Evolutionary conservation across 2,797 vertebrate genomes (phyloP), one percentile per base, ranked within the genome.

Genomic region (Amniataba percoides): DNA sequence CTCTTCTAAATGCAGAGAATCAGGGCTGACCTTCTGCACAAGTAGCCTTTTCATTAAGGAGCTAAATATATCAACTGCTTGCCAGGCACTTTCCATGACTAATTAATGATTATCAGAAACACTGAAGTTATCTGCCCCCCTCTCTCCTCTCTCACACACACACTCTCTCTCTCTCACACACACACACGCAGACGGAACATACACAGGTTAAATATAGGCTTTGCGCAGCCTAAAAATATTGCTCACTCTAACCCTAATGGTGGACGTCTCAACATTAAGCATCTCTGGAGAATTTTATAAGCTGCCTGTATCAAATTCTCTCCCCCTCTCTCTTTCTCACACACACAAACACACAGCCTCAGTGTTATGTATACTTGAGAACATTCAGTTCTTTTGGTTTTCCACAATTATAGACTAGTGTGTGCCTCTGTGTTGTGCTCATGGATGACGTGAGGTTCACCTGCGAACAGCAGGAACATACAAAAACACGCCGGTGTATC

Each of bases 371-470:
- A 61, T 5, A 57, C 60, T 23, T 8, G 23, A 58, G 68, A 58
- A 87, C 87, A 84, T 69, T 71, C 74, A 78, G 84, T 84, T 77
- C 58, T 66, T 45, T 42, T 58, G 55, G 72, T 77, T 85, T 68
- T 56, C 72, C 71, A 76, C 69, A 86, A 88, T 90, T 84, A 87
- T 69, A 88, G 83, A 51, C 48, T 53, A 39, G 25, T n/a, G 18
- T n/a, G 18, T 25, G 71, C 21, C 12, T 39, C 51, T 27, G 55
- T 76, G 69, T 65, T 70, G 58, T 73, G 42, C 23, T 84, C 45
- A 23, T 5, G 18, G 60, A 61, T 86, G 75, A 82, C 31, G 51
- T 57, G 51, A 82, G 56, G 82, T 76, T 87, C 42, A 60, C 78
- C 74, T 86, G 62, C 69, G 81, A 15, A 23, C 14, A 65, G 58